phyloP scores from a whole-genome alignment of 2,113 vertebrate species.

The Pelusios castaneus region DNA sequence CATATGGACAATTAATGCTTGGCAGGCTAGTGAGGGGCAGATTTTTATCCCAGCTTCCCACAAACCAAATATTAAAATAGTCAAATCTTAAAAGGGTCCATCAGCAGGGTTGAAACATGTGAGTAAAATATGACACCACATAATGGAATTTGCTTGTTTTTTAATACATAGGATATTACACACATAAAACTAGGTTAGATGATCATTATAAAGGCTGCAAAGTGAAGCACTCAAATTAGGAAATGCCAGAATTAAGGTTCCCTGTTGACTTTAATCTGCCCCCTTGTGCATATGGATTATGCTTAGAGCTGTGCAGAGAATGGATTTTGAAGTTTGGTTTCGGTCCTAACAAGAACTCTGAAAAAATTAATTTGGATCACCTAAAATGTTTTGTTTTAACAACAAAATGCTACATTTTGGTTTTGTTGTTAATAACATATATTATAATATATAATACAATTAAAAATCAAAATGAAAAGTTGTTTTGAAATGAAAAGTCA shows the following conservation, averaged over 20 bases:
- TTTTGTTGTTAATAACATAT: neutral
- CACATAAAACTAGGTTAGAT: neutral
- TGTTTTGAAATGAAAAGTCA: neutral
- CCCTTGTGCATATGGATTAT: neutral
- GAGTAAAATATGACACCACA: neutral
- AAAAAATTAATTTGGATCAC: neutral
- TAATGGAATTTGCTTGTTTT: neutral
- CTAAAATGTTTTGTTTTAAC: neutral
- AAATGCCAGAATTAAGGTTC: neutral
- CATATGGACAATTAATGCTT: neutral
- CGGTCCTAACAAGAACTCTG: neutral
- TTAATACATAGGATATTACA: neutral
- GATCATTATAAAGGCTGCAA: neutral
- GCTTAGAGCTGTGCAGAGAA: neutral
- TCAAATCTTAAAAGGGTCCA: neutral
- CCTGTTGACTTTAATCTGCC: neutral
- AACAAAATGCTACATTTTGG: neutral
- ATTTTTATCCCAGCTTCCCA: neutral
- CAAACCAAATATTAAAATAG: neutral
- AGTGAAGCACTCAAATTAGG: neutral
- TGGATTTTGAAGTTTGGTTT: neutral
- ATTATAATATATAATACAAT: neutral
- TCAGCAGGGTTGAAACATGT: neutral
- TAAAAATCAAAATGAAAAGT: neutral
- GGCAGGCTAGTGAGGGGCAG: neutral